Conservation (phyloP, 2,113 vertebrate species). For the Phocoena phocoena region DNA sequence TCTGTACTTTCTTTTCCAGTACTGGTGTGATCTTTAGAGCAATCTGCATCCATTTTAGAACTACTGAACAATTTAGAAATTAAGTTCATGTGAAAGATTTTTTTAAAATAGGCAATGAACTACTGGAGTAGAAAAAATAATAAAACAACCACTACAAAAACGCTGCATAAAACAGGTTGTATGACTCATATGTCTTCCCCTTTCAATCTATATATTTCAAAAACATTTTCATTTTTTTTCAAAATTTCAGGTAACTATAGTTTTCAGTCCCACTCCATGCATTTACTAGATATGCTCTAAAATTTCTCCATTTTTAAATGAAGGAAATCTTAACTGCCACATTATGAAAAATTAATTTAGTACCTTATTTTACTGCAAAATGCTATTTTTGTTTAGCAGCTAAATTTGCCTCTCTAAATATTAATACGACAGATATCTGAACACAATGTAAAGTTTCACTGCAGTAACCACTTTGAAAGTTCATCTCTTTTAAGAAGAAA, state of each 20-base stretch:
- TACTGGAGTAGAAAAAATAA: slow-evolving; percentile 1
- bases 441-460: slow-evolving; percentile 42
- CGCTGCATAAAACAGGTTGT: neutral
- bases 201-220: neutral
- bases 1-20: neutral
- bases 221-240: slow-evolving; percentile 17
- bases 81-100: neutral
- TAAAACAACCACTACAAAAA: neutral
- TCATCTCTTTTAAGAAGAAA: slow-evolving; percentile 32
- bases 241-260: neutral
- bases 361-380: slow-evolving; percentile 32
- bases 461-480: slow-evolving; percentile 15
- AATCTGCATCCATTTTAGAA: slow-evolving; percentile 1
- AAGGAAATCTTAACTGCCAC: neutral
- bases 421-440: neutral
- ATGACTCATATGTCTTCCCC: neutral
- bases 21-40: neutral
- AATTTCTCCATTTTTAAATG: neutral
- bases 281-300: slow-evolving; percentile 11
- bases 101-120: neutral
- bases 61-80: slow-evolving; percentile 7
- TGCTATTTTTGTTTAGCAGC: neutral
- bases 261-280: neutral
- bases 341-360: neutral
- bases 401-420: neutral